These are phyloP conservation scores for Botia almorhae DNA, from an alignment of 2,797 vertebrate species.

Conservation along the genomic window DNA sequence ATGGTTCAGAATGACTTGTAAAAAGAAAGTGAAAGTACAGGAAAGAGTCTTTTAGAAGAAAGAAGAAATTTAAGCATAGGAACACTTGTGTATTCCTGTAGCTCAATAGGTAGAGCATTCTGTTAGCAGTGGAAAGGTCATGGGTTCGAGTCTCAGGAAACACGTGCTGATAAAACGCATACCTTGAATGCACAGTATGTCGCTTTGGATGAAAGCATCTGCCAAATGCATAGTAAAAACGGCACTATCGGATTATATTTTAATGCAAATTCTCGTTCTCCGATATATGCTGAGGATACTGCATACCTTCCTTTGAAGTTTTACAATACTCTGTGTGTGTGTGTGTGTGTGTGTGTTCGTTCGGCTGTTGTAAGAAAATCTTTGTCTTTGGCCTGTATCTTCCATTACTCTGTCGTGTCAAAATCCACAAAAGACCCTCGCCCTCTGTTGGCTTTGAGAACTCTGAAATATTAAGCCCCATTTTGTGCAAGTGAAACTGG, in stretches of 20 bases:
- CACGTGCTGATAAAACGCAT: too few relatives aligned
- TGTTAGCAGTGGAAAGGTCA: too few relatives aligned
- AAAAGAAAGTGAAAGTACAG: not conserved
- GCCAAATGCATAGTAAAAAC: not conserved
- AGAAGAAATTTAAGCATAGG: not conserved
- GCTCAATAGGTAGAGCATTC: too few relatives aligned
- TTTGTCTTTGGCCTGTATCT: constrained; percentile 56
- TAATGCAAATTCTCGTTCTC: not conserved
- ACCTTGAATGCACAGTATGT: too few relatives aligned
- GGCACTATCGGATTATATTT: too few relatives aligned
- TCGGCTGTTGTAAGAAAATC: constrained; percentile 18
- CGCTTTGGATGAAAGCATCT: too few relatives aligned
- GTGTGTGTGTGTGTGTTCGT: constrained; percentile 36
- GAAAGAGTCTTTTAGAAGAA: not conserved
- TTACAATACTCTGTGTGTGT: constrained; percentile 37
- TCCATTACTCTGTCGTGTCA: constrained; percentile 61
- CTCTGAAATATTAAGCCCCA: constrained; percentile 50
- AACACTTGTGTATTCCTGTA: too few relatives aligned
- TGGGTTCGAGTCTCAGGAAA: too few relatives aligned
- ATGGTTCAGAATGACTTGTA: not conserved
- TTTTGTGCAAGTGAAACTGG: constrained; percentile 55
- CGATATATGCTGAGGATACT: constrained; percentile 18
- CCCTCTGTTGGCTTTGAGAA: constrained; percentile 21
- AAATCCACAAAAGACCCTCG: constrained; percentile 48
- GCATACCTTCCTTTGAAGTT: constrained; percentile 22